Base-by-base conservation (phyloP, 2,888 invertebrate species). In the Caenorhabditis macrosperma region DNA sequence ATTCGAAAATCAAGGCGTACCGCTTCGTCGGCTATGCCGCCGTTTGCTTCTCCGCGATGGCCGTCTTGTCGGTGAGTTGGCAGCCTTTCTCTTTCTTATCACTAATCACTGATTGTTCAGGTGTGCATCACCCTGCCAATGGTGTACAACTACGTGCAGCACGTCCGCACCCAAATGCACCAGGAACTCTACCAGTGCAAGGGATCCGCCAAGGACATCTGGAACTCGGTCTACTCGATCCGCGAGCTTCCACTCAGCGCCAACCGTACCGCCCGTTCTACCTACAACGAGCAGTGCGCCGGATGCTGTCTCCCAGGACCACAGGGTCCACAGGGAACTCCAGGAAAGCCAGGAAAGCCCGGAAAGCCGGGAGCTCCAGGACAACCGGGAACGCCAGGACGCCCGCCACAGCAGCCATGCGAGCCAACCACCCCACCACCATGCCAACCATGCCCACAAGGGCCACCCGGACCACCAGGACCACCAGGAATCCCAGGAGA, bases 21-120 rank as follows among this genome's bases (percentile, higher is more conserved):
- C 85, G 86, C 38, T 83, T 86, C 76, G 86, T 86, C 86, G 86
- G 86, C 35, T 86, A 86, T 64, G 86, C 86, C 61, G 86, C 86
- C 63, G 86, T 86, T 44, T 81, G 81, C 75, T 86, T 86, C 78
- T 86, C 86, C 66, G 86, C 86, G 26, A 84, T 86, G 26, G 86
- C 86, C 68, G 86, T 86, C 46, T 78, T 86, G 35, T 85, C 86
- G 67, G 86, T 79, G 17, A 63, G 78, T 12, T 10, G 12, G n/a
- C n/a, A n/a, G n/a, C n/a, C n/a, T n/a, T 24, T 22, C 35, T 44
- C 10, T 35, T 17, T 55, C n/a, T 12, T 28, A 24, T 1, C 41
- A n/a, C 9, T 15, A 24, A 0, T 28, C 22, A n/a, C 10, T 5
- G n/a, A n/a, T 22, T 33, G 22, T 78, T 15, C 20, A 75, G 76